Evolutionary conservation across 2,888 invertebrate species (phyloP).

Genomic region (Lasioglossum marginatum): DNA sequence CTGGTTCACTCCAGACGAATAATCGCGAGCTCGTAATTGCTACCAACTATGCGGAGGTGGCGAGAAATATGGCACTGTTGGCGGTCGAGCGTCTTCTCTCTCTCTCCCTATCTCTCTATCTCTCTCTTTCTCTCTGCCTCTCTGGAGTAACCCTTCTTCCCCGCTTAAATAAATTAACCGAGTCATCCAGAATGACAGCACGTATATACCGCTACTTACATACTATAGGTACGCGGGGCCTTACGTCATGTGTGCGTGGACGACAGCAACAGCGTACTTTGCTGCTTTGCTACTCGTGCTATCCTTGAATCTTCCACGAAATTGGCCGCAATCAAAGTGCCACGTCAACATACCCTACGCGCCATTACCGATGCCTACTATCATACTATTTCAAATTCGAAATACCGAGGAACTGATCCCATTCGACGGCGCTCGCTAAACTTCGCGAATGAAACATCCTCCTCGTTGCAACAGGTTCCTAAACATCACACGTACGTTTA

Average conservation of each 20-base stretch:
- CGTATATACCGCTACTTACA: constrained; percentile 62
- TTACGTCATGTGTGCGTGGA: constrained; percentile 72
- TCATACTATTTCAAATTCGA: background rate
- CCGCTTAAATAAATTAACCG: constrained; percentile 69
- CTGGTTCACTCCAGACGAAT: constrained; percentile 72
- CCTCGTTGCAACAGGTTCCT: background rate
- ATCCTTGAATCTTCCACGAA: constrained; percentile 75
- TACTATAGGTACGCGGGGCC: constrained; percentile 52
- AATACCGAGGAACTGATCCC: background rate
- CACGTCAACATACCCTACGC: constrained; percentile 64
- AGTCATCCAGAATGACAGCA: constrained; percentile 63
- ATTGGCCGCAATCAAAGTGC: constrained; percentile 74
- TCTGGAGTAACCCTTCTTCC: constrained; percentile 47
- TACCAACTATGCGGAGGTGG: constrained; percentile 65
- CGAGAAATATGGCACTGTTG: constrained; percentile 54
- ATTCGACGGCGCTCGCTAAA: background rate
- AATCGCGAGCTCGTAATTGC: constrained; percentile 67
- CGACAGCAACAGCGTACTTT: constrained; percentile 34
- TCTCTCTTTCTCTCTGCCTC: background rate
- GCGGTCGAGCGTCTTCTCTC: constrained; percentile 43
- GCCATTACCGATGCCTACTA: constrained; percentile 30
- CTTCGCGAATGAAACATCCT: background rate
- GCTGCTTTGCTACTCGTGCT: constrained; percentile 50
- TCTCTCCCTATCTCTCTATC: background rate
- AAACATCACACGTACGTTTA: background rate